Base-by-base conservation (phyloP, 92 coral and sea anemone genomes). In the Paragorgia papillata region DNA sequence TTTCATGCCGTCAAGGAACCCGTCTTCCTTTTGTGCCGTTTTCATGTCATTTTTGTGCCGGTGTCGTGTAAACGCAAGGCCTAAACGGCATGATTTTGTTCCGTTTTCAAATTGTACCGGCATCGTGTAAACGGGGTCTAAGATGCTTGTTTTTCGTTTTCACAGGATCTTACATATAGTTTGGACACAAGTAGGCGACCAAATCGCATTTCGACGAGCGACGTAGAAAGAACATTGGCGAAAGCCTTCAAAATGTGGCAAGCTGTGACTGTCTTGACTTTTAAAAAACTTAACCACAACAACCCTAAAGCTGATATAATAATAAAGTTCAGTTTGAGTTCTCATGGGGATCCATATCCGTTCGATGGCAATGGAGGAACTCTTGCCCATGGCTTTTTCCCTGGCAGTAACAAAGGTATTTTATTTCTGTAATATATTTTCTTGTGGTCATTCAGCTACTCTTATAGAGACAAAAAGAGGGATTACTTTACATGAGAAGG, bases 341-440 rank as follows among this genome's bases (percentile, higher is more conserved):
- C 10, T 22, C 75, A 68, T 48, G 31, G 18, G 8, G 75, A 68
- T n/a, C 58, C 59, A 1, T 68, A 44, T 13, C 21, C 34, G 32
- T 68, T 68, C 29, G 75, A 68, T 22, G 75, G 75, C 33, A 43
- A 26, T 26, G 59, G 75, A 24, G 75, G 75, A 18, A 68, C 75
- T 29, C 44, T 68, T 54, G 75, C 75, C 10, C 75, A 68, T 48
- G 75, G 75, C 37, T 68, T 46, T 28, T 68, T 44, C 22, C 75
- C 75, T 21, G 58, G 40, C 0, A 0, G n/a, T 46, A 68, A 68
- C 22, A 10, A 9, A 25, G 75, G 75, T 68, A 68, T 10, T 37
- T 37, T n/a, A n/a, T n/a, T n/a, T n/a, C n/a, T n/a, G n/a, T n/a
- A n/a, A n/a, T n/a, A n/a, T n/a, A n/a, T n/a, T n/a, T n/a, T n/a